Evolutionary conservation across 2,888 invertebrate genomes (phyloP).

Genomic region (Ochropleura leucogaster): DNA sequence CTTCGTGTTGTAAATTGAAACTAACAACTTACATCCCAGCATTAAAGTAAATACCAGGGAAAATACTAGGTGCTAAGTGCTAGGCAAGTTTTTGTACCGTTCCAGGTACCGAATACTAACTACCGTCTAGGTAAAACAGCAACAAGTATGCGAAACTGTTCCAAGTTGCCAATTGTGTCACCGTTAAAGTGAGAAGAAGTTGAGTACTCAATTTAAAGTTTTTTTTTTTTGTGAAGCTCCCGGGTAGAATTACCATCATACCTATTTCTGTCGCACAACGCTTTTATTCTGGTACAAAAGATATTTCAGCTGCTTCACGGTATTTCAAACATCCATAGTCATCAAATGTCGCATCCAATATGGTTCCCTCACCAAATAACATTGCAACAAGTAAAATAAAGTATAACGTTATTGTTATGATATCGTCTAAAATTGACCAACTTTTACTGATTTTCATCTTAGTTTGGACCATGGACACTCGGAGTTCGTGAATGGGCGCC

Average conservation of each 20-base stretch:
- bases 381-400: not conserved
- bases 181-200: slow-evolving; percentile 12
- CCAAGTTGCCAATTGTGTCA: slow-evolving; percentile 34
- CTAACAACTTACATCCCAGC: slow-evolving; percentile 31
- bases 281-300: not conserved
- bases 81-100: slow-evolving; percentile 31
- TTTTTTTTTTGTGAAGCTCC: not conserved
- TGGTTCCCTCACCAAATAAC: not conserved
- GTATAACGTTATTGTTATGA: not conserved
- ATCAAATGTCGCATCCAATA: not conserved
- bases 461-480: not conserved
- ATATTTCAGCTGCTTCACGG: not conserved
- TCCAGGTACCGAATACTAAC: slow-evolving; percentile 33
- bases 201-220: slow-evolving; percentile 14
- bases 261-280: not conserved
- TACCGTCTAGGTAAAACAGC: slow-evolving; percentile 34
- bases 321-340: not conserved
- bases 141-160: slow-evolving; percentile 40
- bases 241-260: not conserved
- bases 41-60: slow-evolving; percentile 37
- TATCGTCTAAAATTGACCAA: not conserved
- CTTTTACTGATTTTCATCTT: slow-evolving; percentile 1
- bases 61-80: slow-evolving; percentile 44
- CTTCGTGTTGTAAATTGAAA: slow-evolving; percentile 35
- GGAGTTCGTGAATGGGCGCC: slow-evolving; percentile 7